Evolutionary conservation across 2,113 vertebrate species (phyloP).

Genomic region (Apodemus speciosus): DNA sequence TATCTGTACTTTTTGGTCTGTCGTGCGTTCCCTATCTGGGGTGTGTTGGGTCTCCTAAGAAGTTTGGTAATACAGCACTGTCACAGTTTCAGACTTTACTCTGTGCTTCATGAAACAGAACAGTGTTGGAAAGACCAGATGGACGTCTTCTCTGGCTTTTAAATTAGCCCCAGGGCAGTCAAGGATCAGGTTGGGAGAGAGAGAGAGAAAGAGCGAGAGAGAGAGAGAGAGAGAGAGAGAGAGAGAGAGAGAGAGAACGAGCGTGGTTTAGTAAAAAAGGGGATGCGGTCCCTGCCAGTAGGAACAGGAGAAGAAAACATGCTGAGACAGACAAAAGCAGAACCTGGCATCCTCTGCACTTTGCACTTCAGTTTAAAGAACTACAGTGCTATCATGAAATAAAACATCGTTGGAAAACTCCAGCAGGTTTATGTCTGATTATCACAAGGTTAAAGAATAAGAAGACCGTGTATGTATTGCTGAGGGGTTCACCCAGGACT

Average conservation of each 20-base stretch:
- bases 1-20: not conserved
- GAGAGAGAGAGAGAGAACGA: not conserved
- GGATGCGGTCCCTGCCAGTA: not conserved
- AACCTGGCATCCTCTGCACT: not conserved
- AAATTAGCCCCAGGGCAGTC: not conserved
- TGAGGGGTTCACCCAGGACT: not conserved
- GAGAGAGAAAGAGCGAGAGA: not conserved
- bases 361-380: not conserved
- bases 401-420: conserved; percentile 44
- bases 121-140: not conserved
- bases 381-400: not conserved
- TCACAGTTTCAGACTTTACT: not conserved
- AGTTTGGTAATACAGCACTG: not conserved
- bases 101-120: not conserved
- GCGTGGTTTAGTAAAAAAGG: not conserved
- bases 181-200: not conserved
- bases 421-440: not conserved
- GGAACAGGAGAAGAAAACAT: not conserved
- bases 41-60: not conserved
- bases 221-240: not conserved
- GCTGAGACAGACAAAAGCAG: not conserved
- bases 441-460: conserved; percentile 30
- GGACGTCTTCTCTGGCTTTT: not conserved
- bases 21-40: not conserved
- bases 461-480: not conserved